phyloP scores from a whole-genome alignment of 2,113 vertebrate species.

The Hipposideros armiger region DNA sequence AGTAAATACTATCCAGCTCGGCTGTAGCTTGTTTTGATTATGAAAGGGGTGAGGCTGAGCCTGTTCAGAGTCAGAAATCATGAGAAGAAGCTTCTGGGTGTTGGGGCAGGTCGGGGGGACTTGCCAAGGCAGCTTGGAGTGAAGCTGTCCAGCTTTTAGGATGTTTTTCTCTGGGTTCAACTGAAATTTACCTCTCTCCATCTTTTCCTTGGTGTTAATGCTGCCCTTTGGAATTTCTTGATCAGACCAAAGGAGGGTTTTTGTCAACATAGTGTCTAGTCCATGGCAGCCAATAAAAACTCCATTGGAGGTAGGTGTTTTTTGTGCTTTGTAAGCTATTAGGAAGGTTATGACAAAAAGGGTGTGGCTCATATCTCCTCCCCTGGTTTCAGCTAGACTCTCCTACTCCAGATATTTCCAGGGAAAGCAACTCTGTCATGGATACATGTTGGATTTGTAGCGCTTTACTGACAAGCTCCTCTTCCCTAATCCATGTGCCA shows the following conservation, averaged over 20 bases:
- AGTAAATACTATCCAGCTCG: background rate
- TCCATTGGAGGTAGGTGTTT: background rate
- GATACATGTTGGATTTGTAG: background rate
- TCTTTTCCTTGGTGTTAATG: background rate
- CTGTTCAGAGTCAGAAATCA: background rate
- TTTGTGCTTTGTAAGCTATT: background rate
- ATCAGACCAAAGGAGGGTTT: background rate
- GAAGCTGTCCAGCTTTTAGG: background rate
- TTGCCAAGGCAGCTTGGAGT: background rate
- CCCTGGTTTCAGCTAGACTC: background rate
- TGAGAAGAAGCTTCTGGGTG: background rate
- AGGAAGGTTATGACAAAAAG: background rate
- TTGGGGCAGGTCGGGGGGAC: background rate
- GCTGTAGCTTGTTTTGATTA: background rate
- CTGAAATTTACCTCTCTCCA: background rate
- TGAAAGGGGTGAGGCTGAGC: background rate
- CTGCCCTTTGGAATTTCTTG: background rate
- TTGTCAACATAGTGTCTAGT: background rate
- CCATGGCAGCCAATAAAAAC: background rate
- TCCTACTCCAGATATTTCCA: background rate
- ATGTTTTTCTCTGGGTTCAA: background rate
- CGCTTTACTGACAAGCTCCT: background rate
- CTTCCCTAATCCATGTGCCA: background rate
- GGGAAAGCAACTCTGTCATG: background rate
- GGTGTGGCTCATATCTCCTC: background rate